Conservation (phyloP, 1,140 invertebrate genomes). For the Tribolium castaneum region DNA sequence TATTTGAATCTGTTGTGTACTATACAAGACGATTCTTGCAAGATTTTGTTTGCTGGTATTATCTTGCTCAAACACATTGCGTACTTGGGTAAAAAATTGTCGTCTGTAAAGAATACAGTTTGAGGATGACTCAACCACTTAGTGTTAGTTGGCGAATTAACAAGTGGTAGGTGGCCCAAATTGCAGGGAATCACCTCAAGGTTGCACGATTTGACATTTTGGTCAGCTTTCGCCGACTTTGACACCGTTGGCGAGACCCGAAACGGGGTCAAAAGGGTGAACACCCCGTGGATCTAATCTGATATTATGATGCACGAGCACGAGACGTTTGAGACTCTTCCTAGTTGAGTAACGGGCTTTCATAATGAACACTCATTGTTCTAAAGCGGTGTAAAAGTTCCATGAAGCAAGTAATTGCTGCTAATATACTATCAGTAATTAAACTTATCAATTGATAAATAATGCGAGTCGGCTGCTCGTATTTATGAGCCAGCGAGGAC, state of each 20-base stretch:
- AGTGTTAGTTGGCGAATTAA: neutral
- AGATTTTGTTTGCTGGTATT: constrained; percentile 14
- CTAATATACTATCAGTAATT: constrained; percentile 8
- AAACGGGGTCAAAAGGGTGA: neutral
- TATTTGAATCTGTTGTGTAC: neutral
- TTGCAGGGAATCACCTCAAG: neutral
- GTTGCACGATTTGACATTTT: neutral
- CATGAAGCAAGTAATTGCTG: neutral
- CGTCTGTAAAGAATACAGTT: neutral
- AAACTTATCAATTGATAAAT: neutral
- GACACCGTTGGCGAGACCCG: neutral
- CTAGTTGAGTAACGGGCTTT: constrained; percentile 7
- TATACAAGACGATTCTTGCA: neutral
- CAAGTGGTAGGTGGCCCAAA: neutral
- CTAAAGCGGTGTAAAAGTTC: neutral
- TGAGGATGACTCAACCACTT: neutral
- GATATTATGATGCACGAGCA: neutral
- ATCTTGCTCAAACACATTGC: constrained; percentile 12
- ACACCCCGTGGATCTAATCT: neutral
- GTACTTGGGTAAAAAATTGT: neutral
- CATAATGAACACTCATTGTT: constrained; percentile 1
- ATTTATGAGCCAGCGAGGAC: neutral
- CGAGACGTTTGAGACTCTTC: neutral
- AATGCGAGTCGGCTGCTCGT: neutral
- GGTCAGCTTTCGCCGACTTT: neutral